Base-by-base conservation (phyloP, 2,888 invertebrate genomes). In the Asteroscopus sphinx region DNA sequence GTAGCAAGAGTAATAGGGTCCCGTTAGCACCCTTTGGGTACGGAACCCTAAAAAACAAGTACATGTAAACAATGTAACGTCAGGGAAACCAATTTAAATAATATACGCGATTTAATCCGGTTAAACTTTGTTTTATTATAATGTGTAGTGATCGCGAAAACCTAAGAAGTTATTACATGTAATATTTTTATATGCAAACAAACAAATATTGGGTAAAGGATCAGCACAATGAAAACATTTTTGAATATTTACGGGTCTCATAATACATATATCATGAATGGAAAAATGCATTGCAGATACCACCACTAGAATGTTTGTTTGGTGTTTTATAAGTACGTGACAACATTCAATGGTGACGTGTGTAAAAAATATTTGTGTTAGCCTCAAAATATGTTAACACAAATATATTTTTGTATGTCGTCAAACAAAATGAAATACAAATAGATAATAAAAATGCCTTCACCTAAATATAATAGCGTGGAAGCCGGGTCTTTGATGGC, bases 401-500 rank as follows among this genome's bases (percentile, higher is more conserved):
- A n/a, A n/a, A n/a, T n/a, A n/a, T n/a, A n/a, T n/a, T n/a, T n/a
- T n/a, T n/a, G n/a, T n/a, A n/a, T n/a, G n/a, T n/a, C 33, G 44
- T 54, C 39, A 58, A 56, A 51, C 37, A 40, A 47, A 59, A 77
- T 62, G 53, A 71, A 69, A 69, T 53, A 63, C 51, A 59, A 60
- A 61, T 42, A 59, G 46, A 75, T 62, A 70, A 61, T 78, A 68
- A 64, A 69, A 68, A 67, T 60, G 62, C 52, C 45, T 54, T 51
- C 8, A 3, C 17, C 48, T 37, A 35, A 12, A 25, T 15, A 28
- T 6, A 35, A n/a, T 3, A 32, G 26, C 15, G 11, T 44, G 36
- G 12, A 17, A 44, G 69, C 46, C 26, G 25, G 45, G 30, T 15
- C 36, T 28, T 45, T 32, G 28, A 28, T 28, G 7, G 15, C n/a